Percentiles rank a stretch among this genome's conserved stretches.
Evolutionary conservation across 2,113 vertebrate genomes (phyloP).

Genomic region (Excalfactoria chinensis): DNA sequence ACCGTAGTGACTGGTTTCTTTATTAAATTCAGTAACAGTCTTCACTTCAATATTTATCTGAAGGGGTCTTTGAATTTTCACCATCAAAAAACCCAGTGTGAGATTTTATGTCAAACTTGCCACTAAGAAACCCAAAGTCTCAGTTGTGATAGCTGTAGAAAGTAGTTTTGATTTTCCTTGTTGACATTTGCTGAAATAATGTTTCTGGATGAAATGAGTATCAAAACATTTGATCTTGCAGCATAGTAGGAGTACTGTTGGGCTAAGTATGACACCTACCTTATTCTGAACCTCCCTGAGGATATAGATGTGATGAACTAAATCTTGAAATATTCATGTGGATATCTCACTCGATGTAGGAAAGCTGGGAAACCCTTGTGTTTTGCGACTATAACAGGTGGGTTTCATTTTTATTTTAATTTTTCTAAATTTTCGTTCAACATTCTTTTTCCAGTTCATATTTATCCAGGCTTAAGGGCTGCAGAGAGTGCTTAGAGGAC

Average conservation of each 20-base stretch:
- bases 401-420: neutral
- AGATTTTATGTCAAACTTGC: neutral
- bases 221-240: neutral
- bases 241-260: neutral
- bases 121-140: neutral
- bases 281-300: neutral
- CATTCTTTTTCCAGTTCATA: neutral
- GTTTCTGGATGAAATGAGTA: neutral
- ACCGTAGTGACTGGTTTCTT: neutral
- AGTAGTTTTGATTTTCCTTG: neutral
- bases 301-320: neutral
- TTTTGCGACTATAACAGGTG: neutral
- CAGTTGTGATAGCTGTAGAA: accelerated
- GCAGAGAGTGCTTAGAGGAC: neutral
- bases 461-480: neutral
- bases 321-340: neutral
- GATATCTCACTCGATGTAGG: neutral
- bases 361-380: neutral
- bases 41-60: neutral
- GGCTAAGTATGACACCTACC: neutral
- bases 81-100: neutral
- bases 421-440: neutral
- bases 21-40: neutral
- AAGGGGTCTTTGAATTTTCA: neutral
- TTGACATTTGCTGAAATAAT: neutral